Evolutionary conservation across 2,113 vertebrate genomes (phyloP), one percentile per base, ranked within the genome.

Genomic region (Catharus fuscescens): DNA sequence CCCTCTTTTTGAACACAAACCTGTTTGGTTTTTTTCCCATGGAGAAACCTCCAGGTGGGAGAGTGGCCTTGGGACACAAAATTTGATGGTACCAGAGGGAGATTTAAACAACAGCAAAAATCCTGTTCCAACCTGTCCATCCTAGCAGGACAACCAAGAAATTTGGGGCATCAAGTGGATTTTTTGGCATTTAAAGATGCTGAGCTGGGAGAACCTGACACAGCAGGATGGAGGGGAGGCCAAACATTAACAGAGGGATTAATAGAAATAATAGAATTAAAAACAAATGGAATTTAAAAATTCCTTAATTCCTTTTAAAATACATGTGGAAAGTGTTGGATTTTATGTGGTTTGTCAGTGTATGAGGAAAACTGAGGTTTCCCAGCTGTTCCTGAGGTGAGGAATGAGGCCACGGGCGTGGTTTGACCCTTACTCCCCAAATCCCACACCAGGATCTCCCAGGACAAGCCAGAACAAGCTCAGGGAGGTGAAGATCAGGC

Each of bases 311-410:
- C n/a, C 4, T 84, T 66, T 48, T 40, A 42, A 61, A 70, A 62
- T 7, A 5, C 18, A 14, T 2, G 1, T 3, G 4, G 31, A 54
- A 76, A 66, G 6, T 1, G 21, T 9, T 18, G 69, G 69, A 12
- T 8, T 54, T 45, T 11, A 0, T 2, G 4, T 12, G 29, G 34
- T 32, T 74, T n/a, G 12, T 40, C 57, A 21, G 18, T 0, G 3
- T 2, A 1, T 6, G 38, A 25, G 21, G 79, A 29, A 38, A 40
- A 34, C 2, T 38, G 40, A 90, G 52, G 7, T 4, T 73, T 24
- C 18, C 40, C 72, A 29, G 10, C 34, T 59, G 25, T 3, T 52
- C 11, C 73, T 54, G 70, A 42, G 71, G 48, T 25, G 66, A 20
- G 72, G 36, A 31, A 25, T 1, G 14, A 65, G 24, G 36, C 80